phyloP scores from a whole-genome alignment of 2,797 vertebrate species.

The Anolis apletophallus region DNA sequence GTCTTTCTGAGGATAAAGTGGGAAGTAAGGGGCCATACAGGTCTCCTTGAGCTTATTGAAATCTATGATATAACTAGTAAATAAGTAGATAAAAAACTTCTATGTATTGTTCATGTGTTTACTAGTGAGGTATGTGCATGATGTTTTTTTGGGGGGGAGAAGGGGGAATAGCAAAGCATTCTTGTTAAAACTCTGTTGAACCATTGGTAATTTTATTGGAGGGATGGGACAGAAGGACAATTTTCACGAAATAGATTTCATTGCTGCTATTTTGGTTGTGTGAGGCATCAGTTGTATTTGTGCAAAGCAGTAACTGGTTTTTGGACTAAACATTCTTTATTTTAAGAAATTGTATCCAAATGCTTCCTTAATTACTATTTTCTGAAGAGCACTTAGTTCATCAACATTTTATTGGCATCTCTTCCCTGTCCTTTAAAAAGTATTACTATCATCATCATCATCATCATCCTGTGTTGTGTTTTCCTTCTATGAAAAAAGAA shows the following conservation, averaged over 20 bases:
- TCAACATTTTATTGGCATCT: conserved; percentile 67
- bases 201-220: rapidly evolving
- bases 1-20: too few relatives aligned
- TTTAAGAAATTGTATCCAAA: conserved; percentile 64
- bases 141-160: too few relatives aligned
- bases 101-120: background rate
- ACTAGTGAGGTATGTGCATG: background rate
- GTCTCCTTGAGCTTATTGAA: too few relatives aligned
- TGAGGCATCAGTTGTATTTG: conserved; percentile 55
- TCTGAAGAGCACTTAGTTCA: conserved; percentile 52
- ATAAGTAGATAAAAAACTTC: background rate
- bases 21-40: too few relatives aligned
- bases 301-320: conserved; percentile 49
- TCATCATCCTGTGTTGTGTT: conserved; percentile 43
- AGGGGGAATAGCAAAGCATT: background rate
- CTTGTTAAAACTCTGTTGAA: too few relatives aligned
- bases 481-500: conserved; percentile 61
- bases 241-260: conserved; percentile 30
- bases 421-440: conserved; percentile 36
- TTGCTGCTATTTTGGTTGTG: conserved; percentile 53
- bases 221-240: background rate
- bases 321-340: conserved; percentile 56
- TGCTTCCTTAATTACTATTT: conserved; percentile 37
- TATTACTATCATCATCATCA: conserved; percentile 29
- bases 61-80: too few relatives aligned